Percentiles rank a stretch among this genome's conserved stretches.
phyloP scores from a whole-genome alignment of 2,797 vertebrate genomes.

The Adrianichthys oophorus region DNA sequence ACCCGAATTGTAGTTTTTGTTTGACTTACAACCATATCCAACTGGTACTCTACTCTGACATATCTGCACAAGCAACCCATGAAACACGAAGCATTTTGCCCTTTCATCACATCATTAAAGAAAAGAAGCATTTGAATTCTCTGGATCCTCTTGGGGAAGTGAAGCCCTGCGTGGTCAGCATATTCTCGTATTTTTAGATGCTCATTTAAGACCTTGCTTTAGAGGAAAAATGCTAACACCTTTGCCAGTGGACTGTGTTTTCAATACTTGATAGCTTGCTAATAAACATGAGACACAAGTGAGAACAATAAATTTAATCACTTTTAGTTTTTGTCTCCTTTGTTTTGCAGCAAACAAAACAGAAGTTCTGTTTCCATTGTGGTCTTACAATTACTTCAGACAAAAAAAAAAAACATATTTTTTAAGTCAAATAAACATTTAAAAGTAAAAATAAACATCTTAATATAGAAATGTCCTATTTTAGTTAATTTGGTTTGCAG shows the following conservation, averaged over 20 bases:
- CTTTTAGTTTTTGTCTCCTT: too few relatives aligned
- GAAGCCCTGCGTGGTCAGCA: background rate
- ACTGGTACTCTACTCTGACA: background rate
- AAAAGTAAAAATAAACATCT: too few relatives aligned
- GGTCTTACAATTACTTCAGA: too few relatives aligned
- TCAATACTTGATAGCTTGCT: background rate
- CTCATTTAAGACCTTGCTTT: background rate
- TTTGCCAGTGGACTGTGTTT: background rate
- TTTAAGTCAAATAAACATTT: too few relatives aligned
- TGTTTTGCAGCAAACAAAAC: too few relatives aligned
- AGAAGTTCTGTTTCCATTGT: too few relatives aligned
- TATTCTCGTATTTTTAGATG: background rate
- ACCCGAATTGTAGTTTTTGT: background rate
- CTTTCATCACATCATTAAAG: conserved; percentile 4
- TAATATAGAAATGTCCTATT: too few relatives aligned
- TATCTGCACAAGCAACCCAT: background rate
- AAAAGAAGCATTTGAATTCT: background rate
- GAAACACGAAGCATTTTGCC: background rate
- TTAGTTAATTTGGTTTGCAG: too few relatives aligned
- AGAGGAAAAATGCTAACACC: background rate
- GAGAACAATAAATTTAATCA: too few relatives aligned
- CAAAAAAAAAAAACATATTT: too few relatives aligned
- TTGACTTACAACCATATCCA: background rate
- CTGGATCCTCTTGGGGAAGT: background rate
- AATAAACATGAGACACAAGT: background rate